Conservation (phyloP, 1,140 invertebrate genomes). For the Gyrodactylus bullatarudis region DNA sequence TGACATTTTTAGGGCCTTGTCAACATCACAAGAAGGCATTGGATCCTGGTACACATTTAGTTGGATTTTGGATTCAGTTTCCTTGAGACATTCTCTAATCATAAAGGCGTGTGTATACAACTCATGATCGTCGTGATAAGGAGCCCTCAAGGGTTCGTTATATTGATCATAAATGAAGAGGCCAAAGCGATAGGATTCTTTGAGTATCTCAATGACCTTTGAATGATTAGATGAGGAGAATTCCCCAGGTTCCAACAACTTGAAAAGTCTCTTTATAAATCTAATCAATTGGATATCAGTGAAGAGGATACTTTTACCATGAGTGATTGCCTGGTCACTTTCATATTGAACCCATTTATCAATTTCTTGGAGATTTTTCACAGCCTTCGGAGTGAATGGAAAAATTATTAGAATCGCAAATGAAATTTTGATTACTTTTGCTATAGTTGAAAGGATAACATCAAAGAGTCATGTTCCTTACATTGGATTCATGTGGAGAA, state of each 20-base stretch:
- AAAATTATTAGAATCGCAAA: too few species aligned
- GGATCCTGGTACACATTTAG: neutral
- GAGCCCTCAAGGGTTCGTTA: neutral
- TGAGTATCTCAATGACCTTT: neutral
- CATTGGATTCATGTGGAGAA: too few species aligned
- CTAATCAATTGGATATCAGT: neutral
- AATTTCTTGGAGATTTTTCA: neutral
- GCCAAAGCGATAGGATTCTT: neutral
- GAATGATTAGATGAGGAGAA: neutral
- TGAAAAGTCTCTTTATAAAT: neutral
- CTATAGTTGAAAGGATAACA: too few species aligned
- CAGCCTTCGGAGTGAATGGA: too few species aligned
- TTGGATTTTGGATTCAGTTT: neutral
- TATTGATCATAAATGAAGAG: neutral
- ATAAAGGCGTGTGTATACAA: neutral
- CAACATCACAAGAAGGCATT: neutral
- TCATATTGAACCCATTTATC: neutral
- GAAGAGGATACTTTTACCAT: neutral
- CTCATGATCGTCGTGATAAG: conserved; percentile 23
- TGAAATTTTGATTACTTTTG: too few species aligned
- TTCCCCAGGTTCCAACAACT: neutral
- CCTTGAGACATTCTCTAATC: neutral
- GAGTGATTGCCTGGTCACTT: neutral
- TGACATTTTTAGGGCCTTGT: conserved; percentile 17
- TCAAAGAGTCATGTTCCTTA: too few species aligned